phyloP scores from a whole-genome alignment of 2,888 invertebrate species.

The Papilio protenor region DNA sequence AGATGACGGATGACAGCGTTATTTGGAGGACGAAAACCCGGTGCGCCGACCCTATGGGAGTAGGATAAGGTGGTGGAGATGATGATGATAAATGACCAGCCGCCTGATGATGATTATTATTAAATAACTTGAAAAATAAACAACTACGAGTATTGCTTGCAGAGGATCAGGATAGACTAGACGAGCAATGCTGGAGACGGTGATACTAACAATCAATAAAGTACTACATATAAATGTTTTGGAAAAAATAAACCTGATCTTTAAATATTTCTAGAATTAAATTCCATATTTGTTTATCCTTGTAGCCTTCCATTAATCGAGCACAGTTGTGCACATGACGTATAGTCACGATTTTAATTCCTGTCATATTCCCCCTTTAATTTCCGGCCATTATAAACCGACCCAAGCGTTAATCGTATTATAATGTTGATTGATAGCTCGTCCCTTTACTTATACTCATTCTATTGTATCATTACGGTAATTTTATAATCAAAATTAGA shows the following conservation, averaged over 20 bases:
- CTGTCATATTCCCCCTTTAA: conserved; percentile 62
- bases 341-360: conserved; percentile 61
- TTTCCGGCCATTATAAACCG: conserved; percentile 67
- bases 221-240: background rate
- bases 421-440: conserved; percentile 76
- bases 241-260: background rate
- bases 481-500: conserved; percentile 33
- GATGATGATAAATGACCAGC: too few relatives aligned
- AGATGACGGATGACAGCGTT: too few relatives aligned
- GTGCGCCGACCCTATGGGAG: too few relatives aligned
- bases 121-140: too few relatives aligned
- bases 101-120: too few relatives aligned
- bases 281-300: background rate
- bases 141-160: background rate
- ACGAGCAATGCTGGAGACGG: too few relatives aligned
- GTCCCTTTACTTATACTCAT: conserved; percentile 55
- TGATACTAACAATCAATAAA: background rate
- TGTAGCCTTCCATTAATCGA: conserved; percentile 45
- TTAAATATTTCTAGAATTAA: background rate
- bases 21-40: too few relatives aligned
- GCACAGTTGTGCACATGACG: conserved; percentile 60
- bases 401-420: conserved; percentile 65
- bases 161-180: too few relatives aligned
- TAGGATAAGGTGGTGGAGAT: too few relatives aligned
- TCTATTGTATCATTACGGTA: conserved; percentile 9